A percentile compares a stretch with the other conserved stretches of the same genome.
Conservation (phyloP, 2,113 vertebrate species). For the Hydrochoerus hydrochaeris region DNA sequence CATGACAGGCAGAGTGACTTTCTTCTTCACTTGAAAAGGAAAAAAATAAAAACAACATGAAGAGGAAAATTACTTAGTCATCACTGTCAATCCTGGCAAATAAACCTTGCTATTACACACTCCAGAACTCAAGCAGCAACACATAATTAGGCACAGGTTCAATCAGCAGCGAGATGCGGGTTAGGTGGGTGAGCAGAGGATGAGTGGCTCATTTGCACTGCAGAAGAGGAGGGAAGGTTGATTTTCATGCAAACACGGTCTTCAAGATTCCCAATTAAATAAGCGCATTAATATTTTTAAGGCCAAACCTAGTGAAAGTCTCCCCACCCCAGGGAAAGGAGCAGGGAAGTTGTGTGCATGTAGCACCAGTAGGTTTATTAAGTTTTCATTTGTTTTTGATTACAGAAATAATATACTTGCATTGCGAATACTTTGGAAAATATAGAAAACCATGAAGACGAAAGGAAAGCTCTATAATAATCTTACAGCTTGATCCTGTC, state of each 20-base stretch:
- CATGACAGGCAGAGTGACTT: background rate
- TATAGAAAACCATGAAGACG: slow-evolving; percentile 19
- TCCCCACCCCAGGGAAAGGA: background rate
- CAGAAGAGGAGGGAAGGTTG: slow-evolving; percentile 42
- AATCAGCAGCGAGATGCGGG: slow-evolving; percentile 40
- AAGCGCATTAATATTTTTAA: slow-evolving; percentile 60
- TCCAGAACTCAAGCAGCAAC: slow-evolving; percentile 71
- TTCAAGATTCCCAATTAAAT: slow-evolving; percentile 65
- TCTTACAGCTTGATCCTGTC: background rate
- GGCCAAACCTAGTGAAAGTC: background rate
- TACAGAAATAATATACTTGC: background rate
- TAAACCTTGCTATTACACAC: slow-evolving; percentile 70
- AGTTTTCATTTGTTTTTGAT: slow-evolving; percentile 50
- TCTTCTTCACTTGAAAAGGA: slow-evolving; percentile 54
- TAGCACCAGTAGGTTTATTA: background rate
- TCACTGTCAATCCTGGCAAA: slow-evolving; percentile 67
- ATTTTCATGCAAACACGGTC: slow-evolving; percentile 63
- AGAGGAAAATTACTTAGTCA: slow-evolving; percentile 73
- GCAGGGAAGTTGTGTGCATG: background rate
- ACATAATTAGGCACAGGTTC: slow-evolving; percentile 50
- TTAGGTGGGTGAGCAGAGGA: background rate
- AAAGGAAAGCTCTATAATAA: slow-evolving; percentile 44
- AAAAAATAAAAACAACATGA: background rate
- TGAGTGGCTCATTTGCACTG: slow-evolving; percentile 66
- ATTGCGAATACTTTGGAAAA: slow-evolving; percentile 34